A percentile compares a stretch with the other conserved stretches of the same genome.
These are phyloP conservation scores for Pachliopta kotzebuea DNA, from an alignment of 2,888 invertebrate species.

Conservation along the genomic window DNA sequence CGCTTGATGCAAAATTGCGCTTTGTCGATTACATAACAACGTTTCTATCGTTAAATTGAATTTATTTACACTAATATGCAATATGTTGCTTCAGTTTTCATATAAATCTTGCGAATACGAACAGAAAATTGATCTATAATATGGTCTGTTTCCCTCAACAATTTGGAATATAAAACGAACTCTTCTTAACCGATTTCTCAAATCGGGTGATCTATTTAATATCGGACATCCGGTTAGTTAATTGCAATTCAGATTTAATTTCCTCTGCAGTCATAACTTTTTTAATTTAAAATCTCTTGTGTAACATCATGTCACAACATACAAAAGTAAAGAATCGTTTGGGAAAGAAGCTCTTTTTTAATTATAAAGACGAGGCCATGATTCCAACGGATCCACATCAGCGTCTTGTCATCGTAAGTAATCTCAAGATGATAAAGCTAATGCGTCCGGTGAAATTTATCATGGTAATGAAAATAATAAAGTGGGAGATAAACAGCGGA, in stretches of 20 bases:
- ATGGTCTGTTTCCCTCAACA: no score
- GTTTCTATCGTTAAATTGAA: no score
- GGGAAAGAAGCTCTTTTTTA: neutral
- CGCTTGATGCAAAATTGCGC: no score
- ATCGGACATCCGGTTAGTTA: no score
- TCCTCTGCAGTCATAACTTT: neutral
- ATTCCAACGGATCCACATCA: constrained; percentile 14
- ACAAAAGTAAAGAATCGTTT: neutral
- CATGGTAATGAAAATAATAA: constrained; percentile 41
- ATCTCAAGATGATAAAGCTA: constrained; percentile 36
- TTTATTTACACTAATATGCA: no score
- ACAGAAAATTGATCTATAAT: no score
- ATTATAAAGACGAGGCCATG: neutral
- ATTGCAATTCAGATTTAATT: neutral
- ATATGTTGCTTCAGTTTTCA: no score
- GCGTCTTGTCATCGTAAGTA: constrained; percentile 31
- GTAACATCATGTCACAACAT: neutral
- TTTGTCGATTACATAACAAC: no score
- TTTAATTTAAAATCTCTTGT: neutral
- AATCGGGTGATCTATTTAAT: no score
- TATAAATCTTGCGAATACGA: no score
- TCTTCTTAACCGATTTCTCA: no score
- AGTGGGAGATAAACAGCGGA: constrained; percentile 45
- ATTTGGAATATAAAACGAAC: no score
- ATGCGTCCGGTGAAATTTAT: constrained; percentile 34